Evolutionary conservation across 2,888 invertebrate genomes (phyloP), one percentile per base, ranked within the genome.

Genomic region (Synanthedon formicaeformis): DNA sequence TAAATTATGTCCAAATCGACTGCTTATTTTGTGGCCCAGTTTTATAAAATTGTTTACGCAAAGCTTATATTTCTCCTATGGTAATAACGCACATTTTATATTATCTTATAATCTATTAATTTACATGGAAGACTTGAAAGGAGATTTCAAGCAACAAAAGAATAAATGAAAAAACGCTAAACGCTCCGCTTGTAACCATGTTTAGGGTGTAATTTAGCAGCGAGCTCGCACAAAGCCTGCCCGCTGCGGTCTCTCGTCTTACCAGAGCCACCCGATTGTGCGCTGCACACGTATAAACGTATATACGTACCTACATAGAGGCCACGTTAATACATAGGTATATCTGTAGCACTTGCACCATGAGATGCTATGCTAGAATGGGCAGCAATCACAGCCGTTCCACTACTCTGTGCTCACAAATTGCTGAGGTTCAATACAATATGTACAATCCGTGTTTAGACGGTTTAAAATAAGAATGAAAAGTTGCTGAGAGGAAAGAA

Each of bases 241-340:
- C 77, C 82, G 77, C 75, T 80, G 84, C 78, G 84, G 84, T 80
- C 77, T 76, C 76, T 69, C 84, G 82, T 84, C 85, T 85, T 83
- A 79, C 81, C 65, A 62, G 65, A 63, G 66, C 66, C 69, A 67
- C 73, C 71, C 77, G 80, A 78, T 76, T 78, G 78, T 75, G 72
- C 73, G 50, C 48, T 57, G 55, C 57, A 59, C 40, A 34, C 34
- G 34, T 34, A 34, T 34, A 34, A 34, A 34, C 34, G 34, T 8
- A 34, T 34, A 51, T 59, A 56, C 58, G 51, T 50, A 51, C 52
- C 51, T 50, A 48, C 53, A 51, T 34, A 34, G 34, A 34, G 34
- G 8, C 34, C 34, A 34, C 34, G 8, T 34, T 6, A 34, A 34
- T 34, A 34, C 34, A 56, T 54, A 57, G 48, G 52, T 50, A 57